phyloP scores from a whole-genome alignment of 1,140 invertebrate species.

The Drosophila oshimai region DNA sequence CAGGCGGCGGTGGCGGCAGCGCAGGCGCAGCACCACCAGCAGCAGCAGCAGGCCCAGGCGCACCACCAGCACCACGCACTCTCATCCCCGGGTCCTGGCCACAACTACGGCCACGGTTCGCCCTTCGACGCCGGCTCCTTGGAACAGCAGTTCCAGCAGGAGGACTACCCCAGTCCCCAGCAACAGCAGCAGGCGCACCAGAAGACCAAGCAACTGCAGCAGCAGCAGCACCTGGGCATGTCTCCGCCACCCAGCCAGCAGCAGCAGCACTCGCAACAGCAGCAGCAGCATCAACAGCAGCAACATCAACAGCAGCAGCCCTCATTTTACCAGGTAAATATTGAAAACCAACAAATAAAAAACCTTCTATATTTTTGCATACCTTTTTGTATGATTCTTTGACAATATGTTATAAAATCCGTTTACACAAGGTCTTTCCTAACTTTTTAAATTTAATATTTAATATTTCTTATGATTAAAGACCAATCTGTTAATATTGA shows the following conservation, averaged over 20 bases:
- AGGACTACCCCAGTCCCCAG: slow-evolving; percentile 77
- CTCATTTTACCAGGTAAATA: slow-evolving; percentile 80
- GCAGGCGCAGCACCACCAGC: slow-evolving; percentile 80
- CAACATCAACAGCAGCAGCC: slow-evolving; percentile 67
- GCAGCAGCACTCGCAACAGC: slow-evolving; percentile 61
- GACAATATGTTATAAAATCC: no score
- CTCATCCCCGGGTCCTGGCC: slow-evolving; percentile 69
- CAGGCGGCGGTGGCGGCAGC: slow-evolving; percentile 83
- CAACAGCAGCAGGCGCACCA: slow-evolving; percentile 69
- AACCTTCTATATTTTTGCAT: no score
- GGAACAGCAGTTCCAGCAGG: slow-evolving; percentile 77
- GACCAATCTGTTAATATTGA: no score
- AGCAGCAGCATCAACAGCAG: slow-evolving; percentile 55
- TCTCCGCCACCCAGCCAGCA: slow-evolving; percentile 81
- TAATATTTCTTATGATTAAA: no score
- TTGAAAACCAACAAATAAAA: no score
- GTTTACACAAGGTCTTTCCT: no score
- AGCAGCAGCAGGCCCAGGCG: slow-evolving; percentile 82
- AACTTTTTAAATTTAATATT: no score
- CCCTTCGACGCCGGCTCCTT: slow-evolving; percentile 68
- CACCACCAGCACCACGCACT: slow-evolving; percentile 67
- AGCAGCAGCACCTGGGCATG: slow-evolving; percentile 70
- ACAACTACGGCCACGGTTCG: slow-evolving; percentile 66
- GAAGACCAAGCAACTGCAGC: slow-evolving; percentile 64
- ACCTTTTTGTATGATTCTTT: no score